These are phyloP conservation scores for Tenualosa ilisha DNA, from an alignment of 2,797 vertebrate species.

Conservation along the genomic window DNA sequence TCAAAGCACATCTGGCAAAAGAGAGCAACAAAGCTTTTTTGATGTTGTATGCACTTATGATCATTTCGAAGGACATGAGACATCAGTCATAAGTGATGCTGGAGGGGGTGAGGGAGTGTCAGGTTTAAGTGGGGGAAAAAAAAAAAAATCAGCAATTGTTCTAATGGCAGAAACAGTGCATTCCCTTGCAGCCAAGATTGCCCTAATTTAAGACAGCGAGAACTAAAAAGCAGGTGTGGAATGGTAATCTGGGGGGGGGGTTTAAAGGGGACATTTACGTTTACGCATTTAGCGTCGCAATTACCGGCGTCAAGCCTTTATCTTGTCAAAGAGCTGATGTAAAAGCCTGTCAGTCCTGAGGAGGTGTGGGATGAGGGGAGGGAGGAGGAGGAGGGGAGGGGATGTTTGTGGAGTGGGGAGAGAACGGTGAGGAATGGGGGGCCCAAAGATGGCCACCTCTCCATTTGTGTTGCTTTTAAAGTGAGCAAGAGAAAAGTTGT, in stretches of 20 bases:
- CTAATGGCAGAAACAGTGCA: conserved; percentile 84
- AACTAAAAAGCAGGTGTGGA: conserved; percentile 69
- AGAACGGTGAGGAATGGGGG: background rate
- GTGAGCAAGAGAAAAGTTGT: background rate
- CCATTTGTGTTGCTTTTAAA: conserved; percentile 9
- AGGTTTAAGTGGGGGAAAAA: conserved; percentile 64
- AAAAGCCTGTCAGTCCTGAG: conserved; percentile 85
- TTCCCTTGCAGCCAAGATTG: conserved; percentile 80
- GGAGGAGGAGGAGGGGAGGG: conserved; percentile 26
- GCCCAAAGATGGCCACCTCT: background rate
- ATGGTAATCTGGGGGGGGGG: conserved; percentile 76
- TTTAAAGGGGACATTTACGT: conserved; percentile 78
- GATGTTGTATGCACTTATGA: background rate
- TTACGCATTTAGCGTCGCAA: conserved; percentile 85
- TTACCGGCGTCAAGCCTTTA: conserved; percentile 87
- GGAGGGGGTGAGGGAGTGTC: conserved; percentile 54
- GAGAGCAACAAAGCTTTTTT: background rate
- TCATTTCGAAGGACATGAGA: background rate
- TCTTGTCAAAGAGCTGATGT: conserved; percentile 86
- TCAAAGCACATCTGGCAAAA: background rate
- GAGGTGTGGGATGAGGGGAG: conserved; percentile 60
- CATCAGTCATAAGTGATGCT: background rate
- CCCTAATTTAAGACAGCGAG: conserved; percentile 73
- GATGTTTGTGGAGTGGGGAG: background rate
- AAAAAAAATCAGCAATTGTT: conserved; percentile 83